Base-by-base conservation (phyloP, 2,797 vertebrate species). In the Ciconia nigra region DNA sequence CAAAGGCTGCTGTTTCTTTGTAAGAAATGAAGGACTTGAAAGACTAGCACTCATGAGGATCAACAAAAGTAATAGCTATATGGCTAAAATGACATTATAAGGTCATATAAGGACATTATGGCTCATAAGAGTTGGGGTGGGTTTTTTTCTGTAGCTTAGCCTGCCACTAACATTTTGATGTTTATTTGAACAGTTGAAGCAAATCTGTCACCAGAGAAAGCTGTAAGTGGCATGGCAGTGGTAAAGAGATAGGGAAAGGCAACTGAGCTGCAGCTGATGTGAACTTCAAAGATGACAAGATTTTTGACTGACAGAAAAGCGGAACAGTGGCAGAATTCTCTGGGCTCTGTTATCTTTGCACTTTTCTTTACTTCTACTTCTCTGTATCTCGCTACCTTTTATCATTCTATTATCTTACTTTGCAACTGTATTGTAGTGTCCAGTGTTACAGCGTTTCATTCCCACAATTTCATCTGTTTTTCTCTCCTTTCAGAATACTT, bases 251-350 rank as follows among this genome's bases (percentile, higher is more conserved):
- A 52, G 3, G 37, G 70, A 90, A 95, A 87, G 61, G 78, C 59
- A 88, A 70, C 74, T 74, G 91, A 90, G 76, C 52, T 95, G 76
- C 78, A 81, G 14, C 22, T 55, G 79, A 87, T 93, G 81, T 79
- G 76, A 90, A 80, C 69, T 93, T 87, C 82, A 87, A 87, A 81
- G 49, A 26, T 44, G 83, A 83, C 81, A 96, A 58, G 52, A 71
- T 63, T 94, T 95, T 88, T 96, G 90, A 87, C 65, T 80, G 79
- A 37, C 89, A 92, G 92, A 77, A 65, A 80, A 91, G 67, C 8
- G 5, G 33, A 90, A 83, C 42, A 81, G 39, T 62, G 51, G 72
- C 62, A 88, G 42, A 63, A 85, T 79, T 96, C 58, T 92, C 7
- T 13, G 22, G 37, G 81, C 47, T 77, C 31, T 81, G 29, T 55